These are phyloP conservation scores for Sebastes wilsoni DNA, from an alignment of 2,797 vertebrate genomes.

Conservation along the genomic window DNA sequence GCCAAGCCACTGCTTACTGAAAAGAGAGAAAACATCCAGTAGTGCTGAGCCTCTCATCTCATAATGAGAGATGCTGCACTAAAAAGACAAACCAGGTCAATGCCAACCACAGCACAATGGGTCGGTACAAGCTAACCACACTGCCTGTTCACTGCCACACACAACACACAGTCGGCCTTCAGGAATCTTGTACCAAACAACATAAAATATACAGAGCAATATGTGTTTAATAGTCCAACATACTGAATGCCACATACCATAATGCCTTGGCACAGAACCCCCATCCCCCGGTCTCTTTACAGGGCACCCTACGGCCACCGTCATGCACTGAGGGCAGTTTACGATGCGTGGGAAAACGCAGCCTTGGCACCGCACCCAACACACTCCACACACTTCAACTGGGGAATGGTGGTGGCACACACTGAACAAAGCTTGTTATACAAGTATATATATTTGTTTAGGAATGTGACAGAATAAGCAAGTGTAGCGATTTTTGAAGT, in stretches of 20 bases:
- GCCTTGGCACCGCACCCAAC: constrained; percentile 25
- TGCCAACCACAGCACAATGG: constrained; percentile 3
- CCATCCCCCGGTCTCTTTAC: constrained; percentile 52
- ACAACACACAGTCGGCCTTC: not conserved
- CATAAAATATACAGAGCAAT: not conserved
- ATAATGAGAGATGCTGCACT: constrained; percentile 17
- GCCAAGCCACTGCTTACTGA: not conserved
- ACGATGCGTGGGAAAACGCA: constrained; percentile 56
- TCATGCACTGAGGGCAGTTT: constrained; percentile 51
- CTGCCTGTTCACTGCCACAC: not conserved
- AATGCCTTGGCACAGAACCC: constrained; percentile 29
- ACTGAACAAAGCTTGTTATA: not conserved
- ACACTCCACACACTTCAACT: not conserved
- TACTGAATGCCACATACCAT: constrained; percentile 12
- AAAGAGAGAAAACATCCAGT: constrained; percentile 1
- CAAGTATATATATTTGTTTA: not conserved
- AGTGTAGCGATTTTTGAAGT: not conserved
- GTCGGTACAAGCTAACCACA: not conserved
- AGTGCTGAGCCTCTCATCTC: not conserved
- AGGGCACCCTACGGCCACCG: constrained; percentile 36
- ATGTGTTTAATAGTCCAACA: constrained; percentile 33
- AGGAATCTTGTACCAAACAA: constrained; percentile 9
- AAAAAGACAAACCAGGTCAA: not conserved
- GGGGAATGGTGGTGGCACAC: constrained; percentile 10
- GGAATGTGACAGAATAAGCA: not conserved